A percentile compares a stretch with the other conserved stretches of the same genome.
These are phyloP conservation scores for Mus spretus DNA, from an alignment of 2,797 vertebrate species.

Conservation along the genomic window DNA sequence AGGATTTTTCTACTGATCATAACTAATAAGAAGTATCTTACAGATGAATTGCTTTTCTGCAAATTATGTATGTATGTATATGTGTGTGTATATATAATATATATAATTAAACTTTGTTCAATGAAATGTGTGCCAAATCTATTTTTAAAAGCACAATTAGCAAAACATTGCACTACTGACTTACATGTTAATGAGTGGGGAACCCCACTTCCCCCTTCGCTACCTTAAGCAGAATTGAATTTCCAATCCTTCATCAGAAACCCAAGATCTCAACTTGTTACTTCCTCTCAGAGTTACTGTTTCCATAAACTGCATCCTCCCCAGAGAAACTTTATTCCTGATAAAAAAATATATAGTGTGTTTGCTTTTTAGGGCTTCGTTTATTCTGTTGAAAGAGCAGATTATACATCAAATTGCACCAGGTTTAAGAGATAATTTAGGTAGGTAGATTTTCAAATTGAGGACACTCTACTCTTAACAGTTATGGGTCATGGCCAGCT, in stretches of 20 bases:
- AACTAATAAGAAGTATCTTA: neutral
- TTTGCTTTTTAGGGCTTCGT: slow-evolving; percentile 87
- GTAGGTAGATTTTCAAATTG: slow-evolving; percentile 84
- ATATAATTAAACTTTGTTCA: slow-evolving; percentile 15
- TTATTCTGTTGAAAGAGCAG: slow-evolving; percentile 88
- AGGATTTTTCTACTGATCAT: neutral
- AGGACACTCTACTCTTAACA: slow-evolving; percentile 79
- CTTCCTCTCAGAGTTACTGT: slow-evolving; percentile 86
- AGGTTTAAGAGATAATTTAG: slow-evolving; percentile 84
- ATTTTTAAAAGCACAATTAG: slow-evolving; percentile 28
- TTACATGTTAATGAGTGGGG: slow-evolving; percentile 81
- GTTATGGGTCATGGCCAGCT: slow-evolving; percentile 66
- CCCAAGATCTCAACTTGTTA: slow-evolving; percentile 75
- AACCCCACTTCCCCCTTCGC: slow-evolving; percentile 41
- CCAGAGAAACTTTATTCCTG: slow-evolving; percentile 86
- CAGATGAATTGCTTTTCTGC: slow-evolving; percentile 4
- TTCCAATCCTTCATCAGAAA: slow-evolving; percentile 81
- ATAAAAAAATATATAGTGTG: slow-evolving; percentile 87
- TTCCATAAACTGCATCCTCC: slow-evolving; percentile 87
- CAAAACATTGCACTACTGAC: slow-evolving; percentile 62
- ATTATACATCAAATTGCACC: slow-evolving; percentile 87
- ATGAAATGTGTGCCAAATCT: neutral
- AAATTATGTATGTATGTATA: neutral
- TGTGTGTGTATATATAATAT: too few species aligned
- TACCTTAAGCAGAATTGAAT: slow-evolving; percentile 81